Base-by-base conservation (phyloP, 2,888 invertebrate genomes). In the Noctua comes region DNA sequence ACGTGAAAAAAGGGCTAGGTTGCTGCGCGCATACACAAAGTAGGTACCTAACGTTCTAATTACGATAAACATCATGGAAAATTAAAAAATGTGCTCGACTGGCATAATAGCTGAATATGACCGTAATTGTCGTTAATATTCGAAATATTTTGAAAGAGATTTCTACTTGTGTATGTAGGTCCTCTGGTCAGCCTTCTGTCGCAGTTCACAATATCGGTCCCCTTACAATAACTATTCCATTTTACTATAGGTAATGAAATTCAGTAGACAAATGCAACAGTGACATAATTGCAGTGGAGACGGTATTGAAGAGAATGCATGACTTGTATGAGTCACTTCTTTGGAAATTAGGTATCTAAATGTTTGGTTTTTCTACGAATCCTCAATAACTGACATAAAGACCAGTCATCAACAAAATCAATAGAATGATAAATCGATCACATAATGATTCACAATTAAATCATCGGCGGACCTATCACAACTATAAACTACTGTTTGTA, bases 281-380 rank as follows among this genome's bases (percentile, higher is more conserved):
- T 66, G 46, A 51, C 51, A 62, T 64, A 57, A 74, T 65, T 31
- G 16, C 48, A 10, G 27, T 57, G 40, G 1, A 65, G 40, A 65
- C 27, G 1, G 16, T 73, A 48, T 46, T 64, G 10, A 27, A 54
- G n/a, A 57, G 57, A 57, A 74, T 48, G 31, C 7, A 48, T 43
- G 54, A 54, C 48, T 36, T 66, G 27, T 27, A 57, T 81, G 82
- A 81, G 31, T 82, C 40, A 66, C 1, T 81, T 75, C 48, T 73
- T 40, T 46, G 36, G 16, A 73, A 79, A 40, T 48, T 8, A 18
- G 27, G 24, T 68, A 27, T 18, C 27, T 13, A 31, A 43, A 21
- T 62, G 3, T 13, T 43, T 36, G 36, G 11, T 57, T 43, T 48
- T 36, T 36, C 31, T 31, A 27, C 24, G 31, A 43, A n/a, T 36